Evolutionary conservation across 2,888 invertebrate genomes (phyloP), one percentile per base, ranked within the genome.

Genomic region (Drosophila koepferae): DNA sequence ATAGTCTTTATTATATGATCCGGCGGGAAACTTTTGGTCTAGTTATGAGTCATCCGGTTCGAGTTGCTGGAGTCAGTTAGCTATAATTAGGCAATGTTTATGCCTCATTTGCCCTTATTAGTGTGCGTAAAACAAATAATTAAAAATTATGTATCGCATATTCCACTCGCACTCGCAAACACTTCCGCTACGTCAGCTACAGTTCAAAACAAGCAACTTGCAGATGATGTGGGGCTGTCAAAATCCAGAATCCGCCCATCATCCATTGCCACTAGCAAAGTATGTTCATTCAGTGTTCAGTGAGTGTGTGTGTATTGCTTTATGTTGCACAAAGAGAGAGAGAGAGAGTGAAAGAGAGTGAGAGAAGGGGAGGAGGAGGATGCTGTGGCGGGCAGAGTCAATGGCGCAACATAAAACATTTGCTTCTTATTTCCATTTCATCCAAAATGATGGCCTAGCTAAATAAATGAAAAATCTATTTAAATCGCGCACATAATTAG

Each of bases 401-500:
- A 77, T 85, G 88, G 84, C 80, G 89, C 80, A 86, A 86, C 82
- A 89, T 87, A 86, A 89, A 89, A 86, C 89, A 86, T 86, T 86
- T 89, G 86, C 89, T 81, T 83, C 74, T 80, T 68, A 86, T 85
- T 86, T 77, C 74, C 75, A 74, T 80, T 84, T 82, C 78, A 80
- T 83, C 68, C 71, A 79, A 88, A 88, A 80, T 85, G 86, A 82
- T 86, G 87, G 89, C 81, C 87, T 85, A 72, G 84, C 87, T 86
- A 86, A 86, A 86, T 86, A 87, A 87, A 87, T 85, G 79, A 88
- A 89, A 85, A 89, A 88, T 90, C 88, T 90, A 88, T 88, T 88
- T 88, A 88, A 88, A 88, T 88, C 86, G 85, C 85, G 90, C 88
- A 88, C 88, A 90, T 90, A 88, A 88, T 88, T 88, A 90, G 90